Conservation (phyloP, 2,888 invertebrate species). For the Cataglyphis livida region DNA sequence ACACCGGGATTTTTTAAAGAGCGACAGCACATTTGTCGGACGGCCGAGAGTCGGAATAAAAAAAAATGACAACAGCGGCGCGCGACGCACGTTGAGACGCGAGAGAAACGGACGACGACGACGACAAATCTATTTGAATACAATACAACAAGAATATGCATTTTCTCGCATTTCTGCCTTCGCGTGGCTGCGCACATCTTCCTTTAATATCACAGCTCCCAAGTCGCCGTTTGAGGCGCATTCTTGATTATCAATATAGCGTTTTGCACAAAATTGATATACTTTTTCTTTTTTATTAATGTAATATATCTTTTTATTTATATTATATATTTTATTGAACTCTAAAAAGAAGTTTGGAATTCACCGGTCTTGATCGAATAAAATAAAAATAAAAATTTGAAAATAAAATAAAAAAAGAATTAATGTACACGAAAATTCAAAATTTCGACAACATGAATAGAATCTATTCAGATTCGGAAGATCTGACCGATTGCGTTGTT, state of each 20-base stretch:
- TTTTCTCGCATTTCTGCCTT: slow-evolving; percentile 70
- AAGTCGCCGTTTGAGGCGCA: neutral
- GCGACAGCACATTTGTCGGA: slow-evolving; percentile 40
- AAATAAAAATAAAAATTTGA: neutral
- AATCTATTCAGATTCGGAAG: neutral
- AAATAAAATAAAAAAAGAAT: neutral
- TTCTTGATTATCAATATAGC: neutral
- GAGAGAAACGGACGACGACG: slow-evolving; percentile 55
- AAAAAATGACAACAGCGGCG: slow-evolving; percentile 15
- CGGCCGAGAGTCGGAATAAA: slow-evolving; percentile 19
- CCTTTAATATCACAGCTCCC: slow-evolving; percentile 5
- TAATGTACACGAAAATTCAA: neutral
- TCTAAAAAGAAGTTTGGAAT: too few species aligned
- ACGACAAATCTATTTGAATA: slow-evolving; percentile 70
- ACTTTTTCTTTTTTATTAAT: neutral
- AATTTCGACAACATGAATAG: neutral
- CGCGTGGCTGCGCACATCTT: slow-evolving; percentile 44
- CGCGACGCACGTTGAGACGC: slow-evolving; percentile 54
- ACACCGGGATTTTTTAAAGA: slow-evolving; percentile 19
- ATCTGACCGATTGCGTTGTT: neutral
- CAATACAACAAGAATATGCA: slow-evolving; percentile 70
- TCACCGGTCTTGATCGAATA: neutral
- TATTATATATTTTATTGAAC: neutral
- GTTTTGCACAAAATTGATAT: neutral
- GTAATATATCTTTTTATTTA: neutral